Conservation (phyloP, 30 jellyfish, hydroid and myxozoan genomes). For the Sanderia malayensis region DNA sequence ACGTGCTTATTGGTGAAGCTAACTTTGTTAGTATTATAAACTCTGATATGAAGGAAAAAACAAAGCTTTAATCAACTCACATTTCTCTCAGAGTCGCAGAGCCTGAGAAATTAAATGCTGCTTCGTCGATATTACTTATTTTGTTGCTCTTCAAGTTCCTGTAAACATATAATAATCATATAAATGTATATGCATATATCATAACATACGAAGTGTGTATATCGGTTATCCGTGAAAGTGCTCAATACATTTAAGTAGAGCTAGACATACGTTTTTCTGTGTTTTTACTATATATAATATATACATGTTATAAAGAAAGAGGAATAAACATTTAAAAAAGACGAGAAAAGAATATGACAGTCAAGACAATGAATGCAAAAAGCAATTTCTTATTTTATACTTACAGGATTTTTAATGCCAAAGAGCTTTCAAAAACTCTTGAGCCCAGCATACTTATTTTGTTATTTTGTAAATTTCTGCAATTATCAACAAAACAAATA, state of each 20-base stretch:
- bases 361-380: too few species aligned
- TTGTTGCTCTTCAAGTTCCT: constrained; percentile 51
- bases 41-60: background rate
- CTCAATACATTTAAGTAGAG: too few species aligned
- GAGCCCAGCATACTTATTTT: constrained; percentile 42
- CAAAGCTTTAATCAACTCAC: constrained; percentile 18
- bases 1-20: background rate
- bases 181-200: too few species aligned
- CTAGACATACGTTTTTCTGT: too few species aligned
- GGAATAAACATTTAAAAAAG: too few species aligned
- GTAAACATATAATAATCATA: too few species aligned
- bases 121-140: constrained; percentile 44
- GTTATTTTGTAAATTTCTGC: constrained; percentile 44
- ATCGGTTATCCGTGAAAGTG: too few species aligned
- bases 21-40: background rate
- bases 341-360: too few species aligned
- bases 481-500: background rate
- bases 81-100: constrained; percentile 32
- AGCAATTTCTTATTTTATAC: too few species aligned
- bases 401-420: constrained; percentile 26
- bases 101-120: constrained; percentile 44
- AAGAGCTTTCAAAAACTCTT: constrained; percentile 33
- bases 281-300: too few species aligned
- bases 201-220: too few species aligned
- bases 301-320: too few species aligned